Base-by-base conservation (phyloP, 2,797 vertebrate species). In the Diplodus sargus region DNA sequence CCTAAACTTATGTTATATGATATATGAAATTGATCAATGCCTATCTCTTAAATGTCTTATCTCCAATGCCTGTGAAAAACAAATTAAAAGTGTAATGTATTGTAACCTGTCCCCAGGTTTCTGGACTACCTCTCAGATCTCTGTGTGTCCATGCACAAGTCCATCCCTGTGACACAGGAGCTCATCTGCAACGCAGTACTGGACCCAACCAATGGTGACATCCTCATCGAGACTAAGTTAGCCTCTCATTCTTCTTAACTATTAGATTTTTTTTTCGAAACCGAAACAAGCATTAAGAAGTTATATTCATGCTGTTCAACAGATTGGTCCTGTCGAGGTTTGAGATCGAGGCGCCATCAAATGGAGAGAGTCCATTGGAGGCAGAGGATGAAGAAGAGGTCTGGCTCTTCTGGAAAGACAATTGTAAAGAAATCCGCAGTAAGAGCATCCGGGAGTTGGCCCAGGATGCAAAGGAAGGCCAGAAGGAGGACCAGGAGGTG, bases 201-300 rank as follows among this genome's bases (percentile, higher is more conserved):
- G 85, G 98, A 99, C 80, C 96, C 97, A 6, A 83, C 92, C 83
- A 99, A 99, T 1, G 97, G 96, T 0, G 98, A 99, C 94, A 99
- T 99, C 74, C 97, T 99, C 82, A 99, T 99, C 13, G 98, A 99
- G 90, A 99, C 98, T 1, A 99, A 99, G 98, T 99, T 64, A 96
- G 97, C 73, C 15, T 62, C 14, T 34, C 28, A 17, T 67, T 75
- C 70, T 30, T 14, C 17, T 30, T 20, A 0, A 6, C 53, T 12
- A 15, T 20, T 51, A 3, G 0, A 22, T 1, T 4, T 28, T 15
- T 25, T 34, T n/a, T 60, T 4, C 16, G 1, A 0, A 62, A 12
- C 2, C 58, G 28, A 85, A 51, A 64, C 0, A 0, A 45, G 58
- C 9, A 4, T 30, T 60, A 16, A 18, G 3, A 11, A 65, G 30